Evolutionary conservation across 1,140 invertebrate genomes (phyloP).

Genomic region (Mesaphorura yosii): DNA sequence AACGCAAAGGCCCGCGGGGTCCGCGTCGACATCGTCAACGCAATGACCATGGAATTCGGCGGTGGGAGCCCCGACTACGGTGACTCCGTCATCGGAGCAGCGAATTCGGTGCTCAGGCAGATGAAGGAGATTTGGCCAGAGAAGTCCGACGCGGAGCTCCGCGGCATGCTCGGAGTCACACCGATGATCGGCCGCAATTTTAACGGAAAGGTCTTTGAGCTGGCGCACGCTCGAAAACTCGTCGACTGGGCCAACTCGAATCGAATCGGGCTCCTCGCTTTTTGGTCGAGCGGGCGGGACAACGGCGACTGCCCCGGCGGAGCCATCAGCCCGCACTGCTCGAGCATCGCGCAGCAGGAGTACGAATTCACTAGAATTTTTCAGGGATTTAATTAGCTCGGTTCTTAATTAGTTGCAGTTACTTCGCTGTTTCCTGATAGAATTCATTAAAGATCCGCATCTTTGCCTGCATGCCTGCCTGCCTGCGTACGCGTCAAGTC

Average conservation of each 20-base stretch:
- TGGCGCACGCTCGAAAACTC: conserved; percentile 23
- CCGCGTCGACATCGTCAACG: conserved; percentile 32
- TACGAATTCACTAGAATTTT: conserved; percentile 28
- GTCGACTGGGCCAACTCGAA: conserved; percentile 31
- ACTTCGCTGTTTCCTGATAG: too few relatives aligned
- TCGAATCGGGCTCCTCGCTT: conserved; percentile 27
- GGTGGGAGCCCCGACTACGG: conserved; percentile 22
- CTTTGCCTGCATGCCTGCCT: background rate
- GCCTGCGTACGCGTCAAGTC: background rate
- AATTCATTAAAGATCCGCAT: too few relatives aligned
- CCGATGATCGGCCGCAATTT: conserved; percentile 32
- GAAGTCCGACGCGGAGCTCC: conserved; percentile 26
- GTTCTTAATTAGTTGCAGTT: too few relatives aligned
- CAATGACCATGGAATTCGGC: conserved; percentile 33
- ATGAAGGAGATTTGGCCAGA: conserved; percentile 32
- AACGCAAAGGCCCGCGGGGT: conserved; percentile 27
- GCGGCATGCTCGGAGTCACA: conserved; percentile 31
- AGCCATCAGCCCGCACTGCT: conserved; percentile 19
- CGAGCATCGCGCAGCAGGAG: conserved; percentile 17
- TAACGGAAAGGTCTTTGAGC: conserved; percentile 30
- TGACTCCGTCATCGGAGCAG: conserved; percentile 30
- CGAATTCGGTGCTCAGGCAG: conserved; percentile 23
- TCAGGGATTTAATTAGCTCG: conserved; percentile 15
- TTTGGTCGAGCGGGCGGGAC: conserved; percentile 32
- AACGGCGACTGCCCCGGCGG: conserved; percentile 21